phyloP scores from a whole-genome alignment of 2,888 invertebrate genomes.

The Phania funesta region DNA sequence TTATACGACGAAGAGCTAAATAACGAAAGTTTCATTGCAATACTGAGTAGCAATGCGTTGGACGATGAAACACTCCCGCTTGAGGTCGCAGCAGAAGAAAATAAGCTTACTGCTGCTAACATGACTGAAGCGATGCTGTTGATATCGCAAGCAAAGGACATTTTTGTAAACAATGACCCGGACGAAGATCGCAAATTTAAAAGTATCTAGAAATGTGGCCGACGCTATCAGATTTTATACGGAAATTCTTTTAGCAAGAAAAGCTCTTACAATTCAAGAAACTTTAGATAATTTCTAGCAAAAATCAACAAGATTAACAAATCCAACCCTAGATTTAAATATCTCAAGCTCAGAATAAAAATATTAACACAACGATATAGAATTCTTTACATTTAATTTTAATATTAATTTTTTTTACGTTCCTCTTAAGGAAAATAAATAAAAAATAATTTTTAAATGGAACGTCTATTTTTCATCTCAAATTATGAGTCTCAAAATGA shows the following conservation, averaged over 20 bases:
- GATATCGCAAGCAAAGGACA: constrained; percentile 30
- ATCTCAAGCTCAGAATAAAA: not conserved
- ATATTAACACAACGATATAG: too few relatives aligned
- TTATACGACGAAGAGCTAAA: constrained; percentile 7
- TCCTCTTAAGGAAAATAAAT: too few relatives aligned
- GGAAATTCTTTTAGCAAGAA: not conserved
- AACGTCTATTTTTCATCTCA: not conserved
- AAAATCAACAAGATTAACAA: not conserved
- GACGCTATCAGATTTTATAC: not conserved
- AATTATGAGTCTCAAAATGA: constrained; percentile 1
- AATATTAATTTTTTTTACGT: too few relatives aligned
- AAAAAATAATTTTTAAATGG: too few relatives aligned
- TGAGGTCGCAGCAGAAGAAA: constrained; percentile 6
- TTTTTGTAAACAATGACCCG: constrained; percentile 38
- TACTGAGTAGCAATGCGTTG: too few relatives aligned
- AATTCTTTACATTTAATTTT: too few relatives aligned
- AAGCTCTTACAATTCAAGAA: not conserved
- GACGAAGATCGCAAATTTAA: not conserved
- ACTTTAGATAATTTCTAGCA: not conserved
- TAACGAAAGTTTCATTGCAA: too few relatives aligned
- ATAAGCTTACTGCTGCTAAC: constrained; percentile 15
- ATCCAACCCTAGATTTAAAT: not conserved
- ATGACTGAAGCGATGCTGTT: constrained; percentile 30
- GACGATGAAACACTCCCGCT: not conserved
- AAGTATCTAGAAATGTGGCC: not conserved